Conservation (phyloP, 1,140 invertebrate genomes). For the Pinna nobilis region DNA sequence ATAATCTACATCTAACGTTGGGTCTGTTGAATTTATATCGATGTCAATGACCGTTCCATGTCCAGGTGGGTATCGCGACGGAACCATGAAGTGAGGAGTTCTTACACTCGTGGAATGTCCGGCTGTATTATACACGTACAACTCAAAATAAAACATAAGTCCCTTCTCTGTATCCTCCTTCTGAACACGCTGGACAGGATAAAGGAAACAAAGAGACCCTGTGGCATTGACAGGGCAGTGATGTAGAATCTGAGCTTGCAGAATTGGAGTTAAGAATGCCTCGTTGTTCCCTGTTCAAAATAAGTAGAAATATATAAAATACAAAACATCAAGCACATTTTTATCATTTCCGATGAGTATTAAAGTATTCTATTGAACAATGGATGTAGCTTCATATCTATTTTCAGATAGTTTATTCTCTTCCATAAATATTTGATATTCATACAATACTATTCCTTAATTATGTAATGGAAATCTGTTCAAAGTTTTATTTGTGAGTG, state of each 20-base stretch:
- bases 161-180: slow-evolving; percentile 6
- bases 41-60: slow-evolving; percentile 44
- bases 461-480: too few relatives aligned
- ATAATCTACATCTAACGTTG: slow-evolving; percentile 30
- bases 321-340: neutral
- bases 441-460: too few relatives aligned
- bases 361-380: too few relatives aligned
- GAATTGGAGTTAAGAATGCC: slow-evolving; percentile 17
- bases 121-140: slow-evolving; percentile 29
- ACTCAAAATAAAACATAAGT: neutral
- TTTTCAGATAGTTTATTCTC: too few relatives aligned
- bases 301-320: slow-evolving; percentile 6
- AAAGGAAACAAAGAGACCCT: slow-evolving; percentile 15
- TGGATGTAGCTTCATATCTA: too few relatives aligned
- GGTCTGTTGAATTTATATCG: neutral
- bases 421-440: too few relatives aligned
- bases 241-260: slow-evolving; percentile 6
- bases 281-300: slow-evolving; percentile 2
- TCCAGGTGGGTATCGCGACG: slow-evolving; percentile 42
- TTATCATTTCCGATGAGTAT: too few relatives aligned
- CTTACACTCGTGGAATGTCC: slow-evolving; percentile 13
- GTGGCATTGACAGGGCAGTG: neutral
- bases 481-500: too few relatives aligned
- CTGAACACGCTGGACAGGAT: slow-evolving; percentile 28
- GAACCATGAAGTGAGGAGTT: slow-evolving; percentile 33